These are phyloP conservation scores for Athripsodes cinereus DNA, from an alignment of 2,888 invertebrate genomes.

Conservation along the genomic window DNA sequence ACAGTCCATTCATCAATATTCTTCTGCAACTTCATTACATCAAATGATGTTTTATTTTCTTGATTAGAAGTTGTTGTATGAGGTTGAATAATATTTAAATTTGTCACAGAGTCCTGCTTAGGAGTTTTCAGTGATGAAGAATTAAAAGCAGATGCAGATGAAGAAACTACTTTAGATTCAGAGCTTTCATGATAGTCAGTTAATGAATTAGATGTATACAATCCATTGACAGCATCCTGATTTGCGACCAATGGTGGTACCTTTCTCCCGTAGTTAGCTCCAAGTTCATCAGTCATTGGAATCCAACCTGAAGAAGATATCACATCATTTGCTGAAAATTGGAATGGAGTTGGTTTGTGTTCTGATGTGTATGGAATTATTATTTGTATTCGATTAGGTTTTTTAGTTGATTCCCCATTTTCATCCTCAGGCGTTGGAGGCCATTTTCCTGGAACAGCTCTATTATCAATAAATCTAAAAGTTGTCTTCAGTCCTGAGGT, in stretches of 20 bases:
- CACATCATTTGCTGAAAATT: constrained; percentile 35
- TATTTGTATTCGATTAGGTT: constrained; percentile 66
- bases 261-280: constrained; percentile 45
- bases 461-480: constrained; percentile 23
- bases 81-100: neutral
- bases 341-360: constrained; percentile 50
- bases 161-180: constrained; percentile 42
- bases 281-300: constrained; percentile 32
- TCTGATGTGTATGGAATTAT: constrained; percentile 74
- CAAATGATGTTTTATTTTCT: constrained; percentile 53
- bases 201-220: constrained; percentile 30
- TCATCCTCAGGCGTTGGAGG: constrained; percentile 19
- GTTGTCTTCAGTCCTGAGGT: constrained; percentile 5
- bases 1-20: constrained; percentile 83
- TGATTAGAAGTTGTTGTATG: constrained; percentile 17
- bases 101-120: neutral
- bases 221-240: constrained; percentile 36
- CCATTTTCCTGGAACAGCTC: constrained; percentile 23
- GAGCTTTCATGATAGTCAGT: constrained; percentile 49
- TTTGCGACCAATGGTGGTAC: constrained; percentile 39
- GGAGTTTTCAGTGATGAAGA: constrained; percentile 30
- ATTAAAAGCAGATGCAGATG: constrained; percentile 35
- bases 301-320: constrained; percentile 35
- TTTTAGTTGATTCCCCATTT: constrained; percentile 34
- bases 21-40: constrained; percentile 68